These are phyloP conservation scores for Gymnocheta viridis DNA, from an alignment of 2,888 invertebrate genomes.

Conservation along the genomic window DNA sequence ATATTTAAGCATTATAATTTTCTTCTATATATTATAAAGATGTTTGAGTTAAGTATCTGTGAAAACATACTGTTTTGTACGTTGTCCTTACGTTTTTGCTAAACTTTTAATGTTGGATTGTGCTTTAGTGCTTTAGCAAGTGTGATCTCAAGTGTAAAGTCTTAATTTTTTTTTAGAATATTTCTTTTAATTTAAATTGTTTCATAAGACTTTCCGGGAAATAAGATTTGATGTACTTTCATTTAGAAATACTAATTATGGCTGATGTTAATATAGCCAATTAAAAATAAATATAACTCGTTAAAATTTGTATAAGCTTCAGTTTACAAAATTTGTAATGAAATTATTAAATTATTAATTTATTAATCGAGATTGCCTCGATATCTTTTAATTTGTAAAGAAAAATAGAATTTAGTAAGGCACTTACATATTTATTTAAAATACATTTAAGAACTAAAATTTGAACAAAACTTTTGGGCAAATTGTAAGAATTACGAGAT, in stretches of 20 bases:
- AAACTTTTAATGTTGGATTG: constrained; percentile 47
- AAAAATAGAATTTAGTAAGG: no score
- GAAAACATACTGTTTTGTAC: not conserved
- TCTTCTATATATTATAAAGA: not conserved
- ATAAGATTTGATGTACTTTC: not conserved
- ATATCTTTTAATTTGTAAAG: no score
- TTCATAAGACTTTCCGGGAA: not conserved
- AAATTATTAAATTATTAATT: no score
- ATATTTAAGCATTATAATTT: not conserved
- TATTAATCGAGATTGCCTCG: no score
- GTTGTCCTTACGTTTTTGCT: not conserved
- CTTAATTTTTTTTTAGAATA: constrained; percentile 43
- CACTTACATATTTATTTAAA: no score
- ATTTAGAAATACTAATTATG: not conserved
- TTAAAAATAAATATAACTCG: not conserved
- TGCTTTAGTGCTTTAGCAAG: constrained; percentile 33
- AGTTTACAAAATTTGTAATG: no score
- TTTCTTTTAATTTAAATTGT: not conserved
- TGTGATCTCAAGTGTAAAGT: constrained; percentile 53
- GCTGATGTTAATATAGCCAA: not conserved
- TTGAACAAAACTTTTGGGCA: no score
- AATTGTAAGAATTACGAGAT: no score
- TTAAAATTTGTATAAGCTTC: no score
- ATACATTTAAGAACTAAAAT: no score
- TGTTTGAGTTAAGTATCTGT: not conserved